Base-by-base conservation (phyloP, 2,888 invertebrate genomes). In the Loripinus fragilis region DNA sequence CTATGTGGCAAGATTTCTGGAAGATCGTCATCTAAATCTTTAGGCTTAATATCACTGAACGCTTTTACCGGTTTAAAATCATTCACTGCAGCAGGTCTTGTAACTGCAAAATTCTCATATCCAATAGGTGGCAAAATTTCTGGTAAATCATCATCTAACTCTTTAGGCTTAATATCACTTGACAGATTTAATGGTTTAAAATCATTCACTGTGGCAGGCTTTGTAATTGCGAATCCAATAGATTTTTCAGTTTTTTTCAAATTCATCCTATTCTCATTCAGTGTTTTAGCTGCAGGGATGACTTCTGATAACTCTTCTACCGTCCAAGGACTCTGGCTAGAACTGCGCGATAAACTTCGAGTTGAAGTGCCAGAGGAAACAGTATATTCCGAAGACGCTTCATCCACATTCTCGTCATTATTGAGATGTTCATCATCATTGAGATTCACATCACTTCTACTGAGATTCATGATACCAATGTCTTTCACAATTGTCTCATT, bases 291-390 rank as follows among this genome's bases (percentile, higher is more conserved):
- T 38, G 38, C 38, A 1, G 60, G 60, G 3, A 33, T 12, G 20
- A 60, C 17, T 2, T 60, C 60, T 17, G 60, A 33, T 20, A 60
- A 20, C 2, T 60, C 60, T 28, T 60, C 60, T 17, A 33, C 60
- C 17, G 60, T 60, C 60, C 60, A 60, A 33, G 60, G 60, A 60
- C 60, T 60, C n/a, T n/a, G n/a, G n/a, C n/a, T n/a, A 15, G 60
- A 2, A 33, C 23, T 60, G 20, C 60, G 60, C 10, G 60, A 60
- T 20, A 20, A n/a, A 12, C 60, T 60, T 33, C 33, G 33, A 33
- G 33, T 60, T 2, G 60, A 12, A 33, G 10, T 60, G 45, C 45
- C 45, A 20, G 45, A 45, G 3, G 45, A 45, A 45, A 45, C 17
- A 15, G 45, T 15, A 20, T 3, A 45, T 17, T 45, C 2, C 45